Base-by-base conservation (phyloP, 2,113 vertebrate species). In the Atherinomorus stipes region DNA sequence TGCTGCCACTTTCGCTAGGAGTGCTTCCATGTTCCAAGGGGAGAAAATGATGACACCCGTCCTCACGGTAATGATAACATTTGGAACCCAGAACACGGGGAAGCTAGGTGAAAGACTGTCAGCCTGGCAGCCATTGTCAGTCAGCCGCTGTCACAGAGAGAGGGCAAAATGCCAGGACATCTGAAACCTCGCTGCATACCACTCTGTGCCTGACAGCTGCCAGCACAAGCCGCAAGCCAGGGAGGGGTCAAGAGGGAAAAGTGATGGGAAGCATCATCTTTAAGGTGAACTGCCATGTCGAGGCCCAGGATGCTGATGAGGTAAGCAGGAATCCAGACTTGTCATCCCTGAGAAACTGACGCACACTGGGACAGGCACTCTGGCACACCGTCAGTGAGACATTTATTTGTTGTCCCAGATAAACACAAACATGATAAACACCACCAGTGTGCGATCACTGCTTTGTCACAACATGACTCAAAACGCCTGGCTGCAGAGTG, bases 51-150 rank as follows among this genome's bases (percentile, higher is more conserved):
- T 88, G 84, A 79, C 86, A 84, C 85, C 57, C 72, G 74, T 71
- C 64, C 83, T 81, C 42, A 31, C 71, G 49, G 81, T 89, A 88
- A 89, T 91, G 85, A 89, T 87, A 90, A 89, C 85, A 87, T 88
- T 90, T 84, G 72, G 81, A 88, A 80, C 74, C 76, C 63, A 21
- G 83, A 78, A 85, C 85, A 76, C 22, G 59, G 73, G 54, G 37
- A 87, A 65, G 76, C 70, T 31, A 61, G 77, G 63, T 64, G 76
- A 84, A 71, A 78, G 72, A 82, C 83, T 65, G 81, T 87, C 75
- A 75, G 69, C 52, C 83, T 80, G 87, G 77, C 74, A 84, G 81
- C 72, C 71, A 86, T 77, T 81, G 87, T 87, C 84, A 84, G 77
- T 87, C 85, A 90, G 77, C 52, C 21, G 64, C 65, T 79, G 85